A percentile compares a stretch with the other conserved stretches of the same genome.
phyloP scores from a whole-genome alignment of 1,140 invertebrate species.

The Sycophaga agraensis region DNA sequence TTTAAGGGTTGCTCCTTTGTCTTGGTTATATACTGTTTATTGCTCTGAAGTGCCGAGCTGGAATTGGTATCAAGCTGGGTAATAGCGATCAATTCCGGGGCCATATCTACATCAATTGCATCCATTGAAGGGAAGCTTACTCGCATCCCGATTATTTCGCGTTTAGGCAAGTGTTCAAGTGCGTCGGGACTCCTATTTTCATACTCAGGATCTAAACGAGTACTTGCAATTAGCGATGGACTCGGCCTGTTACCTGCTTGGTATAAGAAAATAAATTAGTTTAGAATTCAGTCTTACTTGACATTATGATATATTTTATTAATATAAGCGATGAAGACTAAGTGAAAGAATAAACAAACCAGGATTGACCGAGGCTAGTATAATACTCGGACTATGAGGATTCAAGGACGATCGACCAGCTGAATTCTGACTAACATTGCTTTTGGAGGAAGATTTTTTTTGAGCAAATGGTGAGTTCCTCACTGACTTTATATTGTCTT shows the following conservation, averaged over 20 bases:
- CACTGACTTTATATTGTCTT: conserved; percentile 49
- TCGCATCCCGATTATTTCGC: conserved; percentile 21
- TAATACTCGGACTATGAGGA: conserved; percentile 35
- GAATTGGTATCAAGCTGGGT: neutral
- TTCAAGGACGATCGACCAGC: conserved; percentile 38
- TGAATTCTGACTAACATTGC: conserved; percentile 43
- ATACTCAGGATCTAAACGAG: conserved; percentile 44
- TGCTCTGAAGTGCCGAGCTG: neutral
- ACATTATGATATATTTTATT: no score
- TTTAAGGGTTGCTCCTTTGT: conserved; percentile 31
- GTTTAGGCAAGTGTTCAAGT: neutral
- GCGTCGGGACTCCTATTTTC: conserved; percentile 46
- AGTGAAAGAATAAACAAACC: conserved; percentile 9
- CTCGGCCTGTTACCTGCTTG: conserved; percentile 37
- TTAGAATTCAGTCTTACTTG: no score
- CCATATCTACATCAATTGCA: conserved; percentile 31
- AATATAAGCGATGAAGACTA: neutral
- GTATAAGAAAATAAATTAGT: no score
- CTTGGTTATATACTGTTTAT: no score
- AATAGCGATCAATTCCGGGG: conserved; percentile 9
- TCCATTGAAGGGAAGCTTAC: conserved; percentile 43
- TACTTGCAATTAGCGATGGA: conserved; percentile 22
- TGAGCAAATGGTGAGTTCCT: conserved; percentile 48
- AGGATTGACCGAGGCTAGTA: neutral
- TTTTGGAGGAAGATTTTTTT: conserved; percentile 40